Percentiles rank a stretch among this genome's conserved stretches.
Conservation (phyloP, 2,888 invertebrate species). For the Lycia hirtaria region DNA sequence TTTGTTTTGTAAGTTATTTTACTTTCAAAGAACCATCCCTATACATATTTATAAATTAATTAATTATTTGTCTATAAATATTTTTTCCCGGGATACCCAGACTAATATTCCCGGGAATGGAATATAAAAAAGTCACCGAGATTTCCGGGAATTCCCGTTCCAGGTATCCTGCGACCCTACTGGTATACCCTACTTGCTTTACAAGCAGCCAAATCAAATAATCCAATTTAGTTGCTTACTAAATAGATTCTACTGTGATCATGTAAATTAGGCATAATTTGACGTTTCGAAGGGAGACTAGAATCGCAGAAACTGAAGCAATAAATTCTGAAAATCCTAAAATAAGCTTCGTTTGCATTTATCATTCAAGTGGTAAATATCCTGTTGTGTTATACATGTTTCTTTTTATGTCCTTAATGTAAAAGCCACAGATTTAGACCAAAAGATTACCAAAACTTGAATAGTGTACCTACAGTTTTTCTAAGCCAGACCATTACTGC, state of each 20-base stretch:
- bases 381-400: neutral
- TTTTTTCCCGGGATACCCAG: too few relatives aligned
- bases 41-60: too few relatives aligned
- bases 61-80: too few relatives aligned
- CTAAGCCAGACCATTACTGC: neutral
- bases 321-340: constrained; percentile 2
- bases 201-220: neutral
- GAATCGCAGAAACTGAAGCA: constrained; percentile 14
- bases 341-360: constrained; percentile 8
- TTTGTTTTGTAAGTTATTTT: too few relatives aligned
- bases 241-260: neutral
- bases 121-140: too few relatives aligned
- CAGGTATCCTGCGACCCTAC: too few relatives aligned
- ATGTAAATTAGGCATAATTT: neutral
- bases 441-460: neutral
- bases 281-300: constrained; percentile 13
- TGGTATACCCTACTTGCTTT: too few relatives aligned
- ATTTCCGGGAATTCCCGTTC: too few relatives aligned
- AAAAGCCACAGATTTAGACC: neutral
- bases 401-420: neutral
- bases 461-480: constrained; percentile 7
- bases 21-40: too few relatives aligned
- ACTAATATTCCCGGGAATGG: too few relatives aligned
- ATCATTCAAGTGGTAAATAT: constrained; percentile 22
- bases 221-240: neutral